phyloP scores from a whole-genome alignment of 2,888 invertebrate species.

The Drosophila tripunctata region DNA sequence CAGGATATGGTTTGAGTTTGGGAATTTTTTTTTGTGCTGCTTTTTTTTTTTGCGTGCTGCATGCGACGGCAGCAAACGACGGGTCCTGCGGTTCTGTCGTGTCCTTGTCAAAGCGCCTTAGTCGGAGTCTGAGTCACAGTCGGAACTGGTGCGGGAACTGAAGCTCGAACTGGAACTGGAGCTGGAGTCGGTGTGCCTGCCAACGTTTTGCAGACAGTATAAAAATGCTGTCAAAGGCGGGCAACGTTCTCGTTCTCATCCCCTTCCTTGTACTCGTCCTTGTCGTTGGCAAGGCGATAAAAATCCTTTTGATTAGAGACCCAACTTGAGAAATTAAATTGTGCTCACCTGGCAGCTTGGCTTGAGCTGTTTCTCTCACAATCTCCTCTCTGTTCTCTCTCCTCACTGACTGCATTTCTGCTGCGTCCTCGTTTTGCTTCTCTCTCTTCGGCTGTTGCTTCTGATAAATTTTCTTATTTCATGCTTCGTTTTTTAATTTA shows the following conservation, averaged over 20 bases:
- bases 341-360: constrained; percentile 73
- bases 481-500: constrained; percentile 78
- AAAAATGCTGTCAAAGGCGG: constrained; percentile 68
- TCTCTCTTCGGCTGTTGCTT: constrained; percentile 41
- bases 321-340: constrained; percentile 80
- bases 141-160: not conserved
- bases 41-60: constrained; percentile 54
- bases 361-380: constrained; percentile 16
- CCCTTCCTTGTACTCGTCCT: not conserved
- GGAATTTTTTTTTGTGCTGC: constrained; percentile 46
- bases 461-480: constrained; percentile 79
- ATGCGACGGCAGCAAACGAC: constrained; percentile 47
- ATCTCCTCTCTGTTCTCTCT: not conserved
- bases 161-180: constrained; percentile 17
- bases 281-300: constrained; percentile 65
- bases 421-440: constrained; percentile 53
- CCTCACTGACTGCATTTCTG: constrained; percentile 45
- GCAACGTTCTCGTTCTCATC: constrained; percentile 5
- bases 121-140: constrained; percentile 23
- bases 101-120: constrained; percentile 50
- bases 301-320: constrained; percentile 78
- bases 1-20: constrained; percentile 9
- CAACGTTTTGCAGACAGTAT: constrained; percentile 52
- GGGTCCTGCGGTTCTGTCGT: constrained; percentile 33
- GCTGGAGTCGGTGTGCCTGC: constrained; percentile 38